Evolutionary conservation across 1,140 invertebrate species (phyloP), one percentile per base, ranked within the genome.

Genomic region (Drosophila orena): DNA sequence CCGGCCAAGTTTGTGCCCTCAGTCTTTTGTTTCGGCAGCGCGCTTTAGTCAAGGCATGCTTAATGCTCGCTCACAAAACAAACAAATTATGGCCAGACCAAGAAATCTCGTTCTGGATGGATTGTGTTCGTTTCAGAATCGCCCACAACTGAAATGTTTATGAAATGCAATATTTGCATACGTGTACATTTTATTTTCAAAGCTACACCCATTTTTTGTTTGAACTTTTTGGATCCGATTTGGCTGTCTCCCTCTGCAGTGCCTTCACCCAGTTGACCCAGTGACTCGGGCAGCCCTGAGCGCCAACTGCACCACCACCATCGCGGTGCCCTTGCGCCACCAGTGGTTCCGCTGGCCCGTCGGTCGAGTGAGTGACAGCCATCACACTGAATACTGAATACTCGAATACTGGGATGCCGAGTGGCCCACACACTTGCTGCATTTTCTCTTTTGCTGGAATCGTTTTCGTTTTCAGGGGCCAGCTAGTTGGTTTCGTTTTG

Each of bases 401-500:
- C 22, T 47, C 46, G 7, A 8, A 47, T 24, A 42, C n/a, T 17
- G 4, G 40, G 50, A 76, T 62, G 52, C 74, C 79, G 64, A 83
- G 77, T 57, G 56, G 43, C 57, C 47, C 61, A 66, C 53, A 78
- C 69, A 71, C 66, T 77, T 76, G 69, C 54, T 49, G 34, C 24
- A 68, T 78, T 86, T 85, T 86, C 81, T 86, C 81, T 86, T 86
- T 85, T 81, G 54, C 74, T 68, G 62, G 47, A 64, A 72, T 73
- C 77, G 59, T 77, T 85, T 85, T 85, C 81, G 70, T 81, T 85
- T 86, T 81, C 81, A 86, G 62, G 77, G 77, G 35, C 12, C 72
- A 34, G 43, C 44, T 54, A 49, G 62, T 42, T 64, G 64, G 60
- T 86, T 86, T 86, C 83, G 50, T 79, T 86, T 86, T 83, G 70